These are phyloP conservation scores for Artibeus jamaicensis DNA, from an alignment of 2,797 vertebrate genomes.

Conservation along the genomic window DNA sequence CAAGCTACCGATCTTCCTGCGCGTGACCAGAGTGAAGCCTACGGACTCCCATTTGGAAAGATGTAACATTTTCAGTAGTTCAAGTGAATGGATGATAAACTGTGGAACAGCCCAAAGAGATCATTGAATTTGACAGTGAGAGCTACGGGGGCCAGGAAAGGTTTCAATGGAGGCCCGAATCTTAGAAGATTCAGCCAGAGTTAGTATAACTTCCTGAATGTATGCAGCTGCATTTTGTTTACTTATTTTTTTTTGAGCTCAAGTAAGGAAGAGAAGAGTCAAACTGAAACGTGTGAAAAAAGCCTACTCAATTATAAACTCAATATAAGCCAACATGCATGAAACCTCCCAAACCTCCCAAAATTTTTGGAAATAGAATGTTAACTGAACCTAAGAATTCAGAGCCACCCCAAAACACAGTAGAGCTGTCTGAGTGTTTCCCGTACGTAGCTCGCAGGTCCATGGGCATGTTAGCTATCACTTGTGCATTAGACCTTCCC, in stretches of 20 bases:
- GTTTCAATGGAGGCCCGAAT: not conserved
- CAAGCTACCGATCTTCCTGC: not conserved
- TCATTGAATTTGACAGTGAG: not conserved
- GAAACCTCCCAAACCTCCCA: not conserved
- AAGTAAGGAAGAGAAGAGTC: not conserved
- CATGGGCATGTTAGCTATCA: too few relatives aligned
- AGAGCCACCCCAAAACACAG: not conserved
- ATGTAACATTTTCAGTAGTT: not conserved
- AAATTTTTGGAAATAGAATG: not conserved
- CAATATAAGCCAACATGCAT: not conserved
- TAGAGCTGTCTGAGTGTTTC: too few relatives aligned
- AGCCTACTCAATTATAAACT: not conserved
- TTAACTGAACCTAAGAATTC: not conserved
- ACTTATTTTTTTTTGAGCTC: not conserved
- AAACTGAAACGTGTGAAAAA: not conserved
- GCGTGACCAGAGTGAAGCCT: not conserved
- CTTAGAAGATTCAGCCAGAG: not conserved
- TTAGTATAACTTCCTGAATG: not conserved
- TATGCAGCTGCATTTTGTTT: not conserved
- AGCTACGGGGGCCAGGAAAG: not conserved
- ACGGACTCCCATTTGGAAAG: not conserved
- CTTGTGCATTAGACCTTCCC: not conserved
- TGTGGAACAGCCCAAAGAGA: not conserved
- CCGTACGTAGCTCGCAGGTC: rapidly evolving
- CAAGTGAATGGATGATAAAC: not conserved